A percentile compares a stretch with the other conserved stretches of the same genome.
Evolutionary conservation across 2,888 invertebrate species (phyloP).

Genomic region (Baccha elongata): DNA sequence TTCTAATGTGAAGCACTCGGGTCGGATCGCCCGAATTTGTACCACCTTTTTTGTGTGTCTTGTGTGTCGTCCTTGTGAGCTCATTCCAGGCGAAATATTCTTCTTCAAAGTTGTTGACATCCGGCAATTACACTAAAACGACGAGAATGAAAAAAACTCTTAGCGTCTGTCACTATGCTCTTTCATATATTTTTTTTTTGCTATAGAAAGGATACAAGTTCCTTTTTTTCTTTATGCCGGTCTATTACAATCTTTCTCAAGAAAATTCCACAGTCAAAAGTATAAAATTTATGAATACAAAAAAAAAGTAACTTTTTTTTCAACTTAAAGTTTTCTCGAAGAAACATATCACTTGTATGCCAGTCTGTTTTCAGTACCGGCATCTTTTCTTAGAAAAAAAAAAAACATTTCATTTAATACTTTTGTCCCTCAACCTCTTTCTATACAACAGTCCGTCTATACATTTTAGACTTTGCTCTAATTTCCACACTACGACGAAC

Average conservation of each 20-base stretch:
- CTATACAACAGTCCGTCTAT: background rate
- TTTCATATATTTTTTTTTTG: background rate
- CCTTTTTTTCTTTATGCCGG: background rate
- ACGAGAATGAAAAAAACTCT: constrained; percentile 52
- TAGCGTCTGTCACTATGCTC: constrained; percentile 38
- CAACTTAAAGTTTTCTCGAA: constrained; percentile 41
- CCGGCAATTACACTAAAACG: constrained; percentile 68
- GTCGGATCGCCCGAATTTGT: background rate
- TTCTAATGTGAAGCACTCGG: constrained; percentile 18
- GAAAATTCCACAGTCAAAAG: constrained; percentile 11
- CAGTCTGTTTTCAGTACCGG: constrained; percentile 32
- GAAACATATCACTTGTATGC: constrained; percentile 37
- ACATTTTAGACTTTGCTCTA: background rate
- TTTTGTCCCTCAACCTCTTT: background rate
- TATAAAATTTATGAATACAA: constrained; percentile 11
- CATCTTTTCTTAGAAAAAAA: background rate
- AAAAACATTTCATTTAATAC: background rate
- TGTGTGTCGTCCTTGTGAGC: constrained; percentile 46
- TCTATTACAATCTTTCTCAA: constrained; percentile 4
- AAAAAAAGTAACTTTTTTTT: constrained; percentile 16
- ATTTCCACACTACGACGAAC: background rate
- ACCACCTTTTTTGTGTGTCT: background rate
- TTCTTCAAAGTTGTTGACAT: constrained; percentile 60
- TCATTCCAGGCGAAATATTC: constrained; percentile 50
- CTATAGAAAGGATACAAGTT: background rate